phyloP scores from a whole-genome alignment of 2,797 vertebrate species.

The Loris lydekkerianus region DNA sequence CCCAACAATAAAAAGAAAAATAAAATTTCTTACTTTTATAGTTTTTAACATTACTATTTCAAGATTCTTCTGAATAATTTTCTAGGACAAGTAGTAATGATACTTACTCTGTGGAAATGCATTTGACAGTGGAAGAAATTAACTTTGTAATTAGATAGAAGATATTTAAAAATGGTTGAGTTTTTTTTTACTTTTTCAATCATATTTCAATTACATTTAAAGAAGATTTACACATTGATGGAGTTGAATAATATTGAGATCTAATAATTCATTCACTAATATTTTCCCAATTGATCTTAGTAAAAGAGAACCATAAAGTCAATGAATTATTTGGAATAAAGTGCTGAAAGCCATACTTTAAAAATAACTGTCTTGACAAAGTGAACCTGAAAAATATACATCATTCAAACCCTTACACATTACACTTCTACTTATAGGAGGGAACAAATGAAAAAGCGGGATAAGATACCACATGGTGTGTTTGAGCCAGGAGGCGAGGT shows the following conservation, averaged over 20 bases:
- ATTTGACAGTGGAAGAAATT: slow-evolving; percentile 45
- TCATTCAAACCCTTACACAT: background rate
- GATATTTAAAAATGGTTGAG: slow-evolving; percentile 49
- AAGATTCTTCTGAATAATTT: slow-evolving; percentile 59
- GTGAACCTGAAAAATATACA: slow-evolving; percentile 29
- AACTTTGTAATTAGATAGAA: slow-evolving; percentile 59
- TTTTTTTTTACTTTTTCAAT: slow-evolving; percentile 49
- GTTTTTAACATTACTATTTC: slow-evolving; percentile 37
- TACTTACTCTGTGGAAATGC: slow-evolving; percentile 58
- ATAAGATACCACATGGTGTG: background rate
- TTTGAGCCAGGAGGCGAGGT: background rate
- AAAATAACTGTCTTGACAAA: background rate
- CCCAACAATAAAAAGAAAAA: too few relatives aligned
- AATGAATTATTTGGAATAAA: slow-evolving; percentile 12
- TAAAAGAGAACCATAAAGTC: slow-evolving; percentile 17
- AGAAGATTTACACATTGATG: slow-evolving; percentile 62
- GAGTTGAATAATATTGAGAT: background rate
- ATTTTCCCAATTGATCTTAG: slow-evolving; percentile 38
- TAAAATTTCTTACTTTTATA: background rate
- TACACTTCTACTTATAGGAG: background rate
- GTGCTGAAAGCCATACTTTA: background rate
- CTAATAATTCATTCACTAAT: background rate
- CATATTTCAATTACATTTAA: slow-evolving; percentile 61
- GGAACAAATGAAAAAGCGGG: slow-evolving; percentile 11
- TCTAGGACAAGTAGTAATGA: background rate